Percentiles rank a stretch among this genome's conserved stretches.
These are phyloP conservation scores for Eupithecia centaureata DNA, from an alignment of 2,888 invertebrate species.

Conservation along the genomic window DNA sequence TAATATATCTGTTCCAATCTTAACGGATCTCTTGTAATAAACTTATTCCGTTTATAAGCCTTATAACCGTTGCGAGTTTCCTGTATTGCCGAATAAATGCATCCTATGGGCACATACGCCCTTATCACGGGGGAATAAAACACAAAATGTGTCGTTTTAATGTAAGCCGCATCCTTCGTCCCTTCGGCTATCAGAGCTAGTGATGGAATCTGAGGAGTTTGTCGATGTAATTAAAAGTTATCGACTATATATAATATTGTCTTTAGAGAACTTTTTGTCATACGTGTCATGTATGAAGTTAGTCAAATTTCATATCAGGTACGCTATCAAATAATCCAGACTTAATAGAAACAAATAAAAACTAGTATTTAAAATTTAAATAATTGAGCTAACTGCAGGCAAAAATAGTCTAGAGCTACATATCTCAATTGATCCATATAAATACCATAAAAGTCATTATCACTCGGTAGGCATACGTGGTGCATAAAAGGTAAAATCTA, in stretches of 20 bases:
- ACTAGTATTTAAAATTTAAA: too few species aligned
- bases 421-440: too few species aligned
- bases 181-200: slow-evolving; percentile 55
- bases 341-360: too few species aligned
- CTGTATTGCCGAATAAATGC: slow-evolving; percentile 38
- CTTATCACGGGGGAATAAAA: slow-evolving; percentile 69
- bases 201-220: slow-evolving; percentile 35
- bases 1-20: not conserved
- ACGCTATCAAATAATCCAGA: too few species aligned
- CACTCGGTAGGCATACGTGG: too few species aligned
- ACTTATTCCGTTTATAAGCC: slow-evolving; percentile 19
- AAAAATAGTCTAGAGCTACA: too few species aligned
- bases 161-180: slow-evolving; percentile 61
- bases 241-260: not conserved
- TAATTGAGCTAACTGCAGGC: too few species aligned
- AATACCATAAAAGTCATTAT: too few species aligned
- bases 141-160: slow-evolving; percentile 64
- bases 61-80: slow-evolving; percentile 16
- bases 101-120: slow-evolving; percentile 49
- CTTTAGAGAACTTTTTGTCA: too few species aligned
- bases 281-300: too few species aligned
- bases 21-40: slow-evolving; percentile 1
- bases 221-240: slow-evolving; percentile 7
- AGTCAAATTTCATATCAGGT: too few species aligned
- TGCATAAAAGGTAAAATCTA: too few species aligned